These are phyloP conservation scores for Atractosteus spatula DNA, from an alignment of 2,113 vertebrate genomes.

Conservation along the genomic window DNA sequence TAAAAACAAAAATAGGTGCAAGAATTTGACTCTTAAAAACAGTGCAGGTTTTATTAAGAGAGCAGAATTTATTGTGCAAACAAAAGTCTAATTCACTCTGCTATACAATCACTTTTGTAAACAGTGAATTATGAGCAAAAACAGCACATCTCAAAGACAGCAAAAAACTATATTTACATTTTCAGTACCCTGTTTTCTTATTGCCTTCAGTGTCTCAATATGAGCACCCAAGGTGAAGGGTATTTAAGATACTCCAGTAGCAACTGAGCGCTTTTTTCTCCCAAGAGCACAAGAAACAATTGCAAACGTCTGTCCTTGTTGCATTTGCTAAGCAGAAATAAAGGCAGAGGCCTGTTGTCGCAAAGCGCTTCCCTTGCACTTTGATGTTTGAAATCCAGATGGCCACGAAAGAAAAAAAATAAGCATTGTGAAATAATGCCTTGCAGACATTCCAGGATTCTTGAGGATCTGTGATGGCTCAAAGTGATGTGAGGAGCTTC, in stretches of 20 bases:
- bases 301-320: background rate
- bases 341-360: background rate
- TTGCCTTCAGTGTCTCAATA: constrained; percentile 2
- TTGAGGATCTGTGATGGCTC: background rate
- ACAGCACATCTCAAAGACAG: constrained; percentile 3
- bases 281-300: background rate
- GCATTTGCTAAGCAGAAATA: background rate
- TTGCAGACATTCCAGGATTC: constrained; percentile 10
- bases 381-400: constrained; percentile 12
- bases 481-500: background rate
- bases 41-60: constrained; percentile 7
- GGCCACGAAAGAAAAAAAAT: constrained; percentile 21
- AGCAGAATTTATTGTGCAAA: constrained; percentile 6
- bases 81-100: background rate
- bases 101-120: background rate
- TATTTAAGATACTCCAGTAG: background rate
- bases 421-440: background rate
- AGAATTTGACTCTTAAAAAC: background rate
- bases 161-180: background rate
- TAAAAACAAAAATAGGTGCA: background rate
- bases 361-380: constrained; percentile 4
- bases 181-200: background rate
- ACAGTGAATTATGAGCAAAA: constrained; percentile 4
- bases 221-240: background rate
- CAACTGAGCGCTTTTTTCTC: background rate